phyloP scores from a whole-genome alignment of 2,888 invertebrate species.

The Chaitophorus viminalis region DNA sequence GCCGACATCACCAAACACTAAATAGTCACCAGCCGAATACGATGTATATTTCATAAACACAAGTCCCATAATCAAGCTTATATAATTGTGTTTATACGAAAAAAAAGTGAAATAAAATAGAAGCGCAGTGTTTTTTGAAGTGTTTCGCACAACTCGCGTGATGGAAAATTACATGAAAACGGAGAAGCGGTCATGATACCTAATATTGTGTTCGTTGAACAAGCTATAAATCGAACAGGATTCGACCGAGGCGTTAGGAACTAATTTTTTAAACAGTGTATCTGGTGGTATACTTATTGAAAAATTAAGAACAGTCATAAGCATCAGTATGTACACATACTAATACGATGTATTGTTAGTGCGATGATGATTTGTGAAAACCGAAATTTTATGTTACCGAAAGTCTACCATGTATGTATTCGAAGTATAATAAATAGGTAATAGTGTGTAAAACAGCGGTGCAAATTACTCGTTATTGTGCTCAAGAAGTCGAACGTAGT shows the following conservation, averaged over 20 bases:
- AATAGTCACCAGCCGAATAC: too few species aligned
- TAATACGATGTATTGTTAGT: background rate
- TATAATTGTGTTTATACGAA: too few species aligned
- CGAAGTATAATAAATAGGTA: too few species aligned
- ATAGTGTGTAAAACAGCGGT: background rate
- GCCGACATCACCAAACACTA: too few species aligned
- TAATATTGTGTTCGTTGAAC: background rate
- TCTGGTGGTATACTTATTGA: background rate
- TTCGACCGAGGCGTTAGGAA: background rate
- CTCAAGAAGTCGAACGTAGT: too few species aligned
- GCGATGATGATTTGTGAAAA: background rate
- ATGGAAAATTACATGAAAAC: slow-evolving; percentile 1
- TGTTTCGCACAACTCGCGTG: slow-evolving; percentile 12
- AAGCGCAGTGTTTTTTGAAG: slow-evolving; percentile 34
- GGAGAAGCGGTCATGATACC: background rate
- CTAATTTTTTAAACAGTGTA: background rate
- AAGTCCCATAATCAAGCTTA: too few species aligned
- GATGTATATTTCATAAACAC: too few species aligned
- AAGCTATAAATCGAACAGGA: background rate
- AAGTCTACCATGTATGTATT: too few species aligned
- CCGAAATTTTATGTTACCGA: background rate
- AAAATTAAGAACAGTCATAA: background rate
- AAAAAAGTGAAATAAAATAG: background rate
- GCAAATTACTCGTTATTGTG: too few species aligned
- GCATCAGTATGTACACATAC: background rate